Base-by-base conservation (phyloP, 2,797 vertebrate genomes). In the Argya squamiceps region DNA sequence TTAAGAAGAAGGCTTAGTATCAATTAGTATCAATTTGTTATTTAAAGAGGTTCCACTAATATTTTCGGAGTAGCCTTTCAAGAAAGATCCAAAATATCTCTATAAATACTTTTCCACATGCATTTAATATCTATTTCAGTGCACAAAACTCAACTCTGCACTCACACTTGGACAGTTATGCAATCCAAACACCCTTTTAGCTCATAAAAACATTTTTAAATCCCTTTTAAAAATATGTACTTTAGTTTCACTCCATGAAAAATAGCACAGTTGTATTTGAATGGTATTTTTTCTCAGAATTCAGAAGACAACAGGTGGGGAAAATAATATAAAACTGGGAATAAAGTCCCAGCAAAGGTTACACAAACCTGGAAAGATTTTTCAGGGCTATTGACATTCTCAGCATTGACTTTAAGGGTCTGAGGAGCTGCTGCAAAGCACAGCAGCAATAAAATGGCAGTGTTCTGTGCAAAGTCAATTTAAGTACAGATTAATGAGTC, bases 401-500 rank as follows among this genome's bases (percentile, higher is more conserved):
- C 41, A 50, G 37, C 63, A 47, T 22, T 68, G 91, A 79, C 27
- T 70, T 81, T 36, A 70, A 79, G 69, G 30, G 30, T 84, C 49
- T 4, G 7, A 75, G 58, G 50, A 74, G 63, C 71, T 58, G 32
- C n/a, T 86, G 75, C 19, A 6, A 62, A 87, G 78, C 64, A 39
- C 68, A 86, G 83, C 81, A 84, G 84, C 92, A 92, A 77, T 91
- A 88, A 92, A 95, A 83, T 18, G 30, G 84, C 76, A 81, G 41
- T 14, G 58, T 60, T 93, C 49, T 95, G 68, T 77, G 91, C 93
- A 70, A 94, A 94, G 83, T 62, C 91, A 73, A 36, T 85, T 74
- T 37, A 88, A 83, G 71, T 65, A 30, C 63, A 76, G 81, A 78
- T 64, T 93, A 93, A 95, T 91, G 94, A 97, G 65, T 84, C 88